phyloP scores from a whole-genome alignment of 1,140 invertebrate genomes.

The Bombus fervidus region DNA sequence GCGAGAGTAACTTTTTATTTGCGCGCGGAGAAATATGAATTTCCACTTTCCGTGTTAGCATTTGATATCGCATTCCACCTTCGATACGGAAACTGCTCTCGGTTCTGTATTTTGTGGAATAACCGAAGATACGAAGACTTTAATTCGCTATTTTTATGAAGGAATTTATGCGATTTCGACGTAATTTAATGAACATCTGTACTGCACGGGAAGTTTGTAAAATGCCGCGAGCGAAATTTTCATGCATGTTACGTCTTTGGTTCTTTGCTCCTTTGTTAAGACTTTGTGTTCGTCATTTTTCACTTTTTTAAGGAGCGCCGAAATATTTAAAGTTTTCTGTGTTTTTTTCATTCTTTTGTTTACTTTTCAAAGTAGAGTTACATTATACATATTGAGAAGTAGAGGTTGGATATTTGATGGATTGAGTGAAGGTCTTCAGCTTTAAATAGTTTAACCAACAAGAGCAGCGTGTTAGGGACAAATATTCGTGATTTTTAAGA shows the following conservation, averaged over 20 bases:
- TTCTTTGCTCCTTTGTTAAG: too few species aligned
- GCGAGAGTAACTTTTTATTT: slow-evolving; percentile 51
- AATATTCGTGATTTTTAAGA: neutral
- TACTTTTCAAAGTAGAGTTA: too few species aligned
- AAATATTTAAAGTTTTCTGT: too few species aligned
- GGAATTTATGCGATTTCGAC: neutral
- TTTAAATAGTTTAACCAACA: too few species aligned
- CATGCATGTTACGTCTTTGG: neutral
- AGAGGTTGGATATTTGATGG: too few species aligned
- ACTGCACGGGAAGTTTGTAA: neutral
- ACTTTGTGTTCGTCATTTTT: too few species aligned
- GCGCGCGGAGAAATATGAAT: slow-evolving; percentile 30
- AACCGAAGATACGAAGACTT: neutral
- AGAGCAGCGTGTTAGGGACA: neutral
- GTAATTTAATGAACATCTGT: neutral
- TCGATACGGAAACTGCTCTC: neutral
- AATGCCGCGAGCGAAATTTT: neutral
- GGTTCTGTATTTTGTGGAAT: neutral
- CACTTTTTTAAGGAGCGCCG: too few species aligned
- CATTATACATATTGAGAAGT: too few species aligned
- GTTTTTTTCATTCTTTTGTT: too few species aligned
- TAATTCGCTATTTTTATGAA: neutral
- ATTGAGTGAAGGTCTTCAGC: too few species aligned
- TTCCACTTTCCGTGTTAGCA: slow-evolving; percentile 1
- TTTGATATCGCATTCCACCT: neutral